Evolutionary conservation across 35 echinoderm and acorn worm species (phyloP).

Genomic region (Anneissia japonica): DNA sequence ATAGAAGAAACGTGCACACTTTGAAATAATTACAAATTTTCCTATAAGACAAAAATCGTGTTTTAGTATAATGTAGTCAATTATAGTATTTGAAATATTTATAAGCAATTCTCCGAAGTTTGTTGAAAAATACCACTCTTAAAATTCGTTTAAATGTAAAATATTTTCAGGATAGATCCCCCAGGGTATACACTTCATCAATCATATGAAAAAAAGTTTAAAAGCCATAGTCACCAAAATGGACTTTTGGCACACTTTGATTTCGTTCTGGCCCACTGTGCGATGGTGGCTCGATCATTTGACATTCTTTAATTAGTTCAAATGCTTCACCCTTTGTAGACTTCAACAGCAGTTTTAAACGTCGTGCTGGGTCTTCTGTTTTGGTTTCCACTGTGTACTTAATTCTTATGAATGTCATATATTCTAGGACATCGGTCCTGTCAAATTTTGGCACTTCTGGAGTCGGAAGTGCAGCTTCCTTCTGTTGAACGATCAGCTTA

Average conservation of each 20-base stretch:
- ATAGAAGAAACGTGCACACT: no score
- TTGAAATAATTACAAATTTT: no score
- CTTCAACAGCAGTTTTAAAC: not conserved
- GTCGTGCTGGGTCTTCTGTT: not conserved
- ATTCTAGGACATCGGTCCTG: not conserved
- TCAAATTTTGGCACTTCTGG: not conserved
- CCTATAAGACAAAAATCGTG: no score
- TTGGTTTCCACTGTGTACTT: not conserved
- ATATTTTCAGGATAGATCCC: no score
- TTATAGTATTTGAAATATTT: no score
- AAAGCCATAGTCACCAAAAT: no score
- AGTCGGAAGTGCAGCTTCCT: constrained; percentile 2
- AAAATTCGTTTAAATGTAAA: no score
- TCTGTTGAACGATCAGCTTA: no score
- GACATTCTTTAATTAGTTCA: constrained; percentile 6
- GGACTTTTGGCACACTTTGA: not conserved
- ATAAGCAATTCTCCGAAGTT: not conserved
- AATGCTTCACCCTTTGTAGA: not conserved
- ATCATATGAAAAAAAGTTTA: no score
- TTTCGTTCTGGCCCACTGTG: not conserved
- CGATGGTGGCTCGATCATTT: not conserved
- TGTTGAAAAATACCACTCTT: no score
- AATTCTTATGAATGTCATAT: not conserved
- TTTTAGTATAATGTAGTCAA: no score
- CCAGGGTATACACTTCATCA: no score